Conservation (phyloP, 2,888 invertebrate genomes). For the Drosophila nr. medialis region DNA sequence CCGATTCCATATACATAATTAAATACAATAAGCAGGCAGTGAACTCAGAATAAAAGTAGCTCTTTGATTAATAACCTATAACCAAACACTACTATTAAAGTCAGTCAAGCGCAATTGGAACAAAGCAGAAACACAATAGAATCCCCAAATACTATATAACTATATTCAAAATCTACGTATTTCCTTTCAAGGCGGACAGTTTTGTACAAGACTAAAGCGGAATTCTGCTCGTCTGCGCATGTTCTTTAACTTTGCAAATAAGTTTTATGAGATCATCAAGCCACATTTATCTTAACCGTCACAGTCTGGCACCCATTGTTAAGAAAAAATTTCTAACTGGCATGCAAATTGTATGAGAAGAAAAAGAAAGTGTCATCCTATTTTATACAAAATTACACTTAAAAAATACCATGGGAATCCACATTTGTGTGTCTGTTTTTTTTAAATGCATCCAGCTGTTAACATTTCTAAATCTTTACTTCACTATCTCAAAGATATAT, state of each 20-base stretch:
- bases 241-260: conserved; percentile 26
- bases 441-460: background rate
- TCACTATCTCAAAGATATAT: background rate
- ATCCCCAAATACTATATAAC: conserved; percentile 9
- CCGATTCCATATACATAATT: conserved; percentile 62
- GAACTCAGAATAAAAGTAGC: conserved; percentile 25
- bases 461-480: background rate
- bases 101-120: conserved; percentile 78
- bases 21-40: conserved; percentile 59
- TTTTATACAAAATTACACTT: too few relatives aligned
- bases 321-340: background rate
- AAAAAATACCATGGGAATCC: background rate
- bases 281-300: background rate
- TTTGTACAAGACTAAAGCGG: conserved; percentile 41
- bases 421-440: background rate
- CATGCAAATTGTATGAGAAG: background rate
- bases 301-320: conserved; percentile 22
- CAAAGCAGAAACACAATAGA: conserved; percentile 55
- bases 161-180: conserved; percentile 39
- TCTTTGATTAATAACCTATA: conserved; percentile 72
- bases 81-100: conserved; percentile 61
- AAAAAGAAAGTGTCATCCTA: background rate
- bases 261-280: conserved; percentile 63
- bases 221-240: conserved; percentile 69
- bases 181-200: conserved; percentile 61